Evolutionary conservation across 2,888 invertebrate genomes (phyloP), one percentile per base, ranked within the genome.

Genomic region (Melanostoma scalare): DNA sequence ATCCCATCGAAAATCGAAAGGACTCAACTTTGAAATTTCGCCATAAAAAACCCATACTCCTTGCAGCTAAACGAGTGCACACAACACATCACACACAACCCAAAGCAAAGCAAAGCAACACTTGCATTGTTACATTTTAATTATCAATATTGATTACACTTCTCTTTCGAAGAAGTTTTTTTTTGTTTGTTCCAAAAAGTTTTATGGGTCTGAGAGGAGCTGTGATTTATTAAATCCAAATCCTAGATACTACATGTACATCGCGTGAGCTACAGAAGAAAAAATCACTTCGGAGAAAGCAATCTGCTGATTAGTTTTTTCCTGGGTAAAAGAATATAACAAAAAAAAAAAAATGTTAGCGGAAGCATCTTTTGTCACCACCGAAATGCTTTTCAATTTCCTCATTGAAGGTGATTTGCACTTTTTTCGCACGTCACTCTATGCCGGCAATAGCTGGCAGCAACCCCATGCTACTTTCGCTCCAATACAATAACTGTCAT

Each of bases 221-320:
- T 44, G 50, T 52, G 52, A 71, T 71, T 71, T 71, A 60, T 60
- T 60, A 60, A 56, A 10, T 46, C 38, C 40, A 48, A 38, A 36
- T 56, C 9, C 10, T 33, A 61, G 20, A 20, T 20, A 20, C 20
- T 20, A 20, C 20, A 20, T 20, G 20, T 20, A 20, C 60, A 65
- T 48, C 42, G 33, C 50, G 52, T 6, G 35, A 35, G 35, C 20
- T 20, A 20, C 20, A 52, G 4, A 60, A 72, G 53, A 72, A 36
- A 63, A 63, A 53, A 61, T 53, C 52, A 53, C 61, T 63, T 50
- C n/a, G 5, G 40, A 20, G 60, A 71, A 71, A 60, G 71, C 71
- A 71, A 71, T 71, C 60, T 60, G 52, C 72, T 72, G 61, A 72
- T 72, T 72, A 72, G 53, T 72, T 63, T 63, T 71, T 42, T 31